Evolutionary conservation across 2,797 vertebrate genomes (phyloP), one percentile per base, ranked within the genome.

Genomic region (Gouania willdenowi): DNA sequence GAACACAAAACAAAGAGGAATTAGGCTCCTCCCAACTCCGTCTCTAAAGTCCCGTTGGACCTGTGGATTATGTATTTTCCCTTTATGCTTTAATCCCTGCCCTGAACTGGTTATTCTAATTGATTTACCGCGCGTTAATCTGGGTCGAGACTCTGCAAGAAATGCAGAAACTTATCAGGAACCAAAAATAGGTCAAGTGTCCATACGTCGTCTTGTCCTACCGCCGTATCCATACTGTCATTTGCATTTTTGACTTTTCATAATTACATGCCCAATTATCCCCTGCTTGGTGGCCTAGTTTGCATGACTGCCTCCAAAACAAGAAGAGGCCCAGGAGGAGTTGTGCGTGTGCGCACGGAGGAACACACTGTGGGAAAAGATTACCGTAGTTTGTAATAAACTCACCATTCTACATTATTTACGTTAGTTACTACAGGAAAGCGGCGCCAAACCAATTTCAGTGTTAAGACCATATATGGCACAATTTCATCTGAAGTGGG

Each of bases 231-330:
- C 57, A 52, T 71, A 47, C 48, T 59, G 50, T 80, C 27, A 87
- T 87, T 89, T 84, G 82, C 83, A 84, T 88, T 71, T 87, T 64
- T 79, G 75, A 87, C 80, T 86, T 88, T 75, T 85, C 70, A 77
- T 85, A 76, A 88, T 84, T 73, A 77, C 65, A 54, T 60, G 59
- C 59, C 73, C 76, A 85, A 84, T 87, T 84, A 86, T 79, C 61
- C 69, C 46, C 32, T 34, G 81, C 77, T 77, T 69, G 76, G 74
- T 83, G 84, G 62, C 87, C 85, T 71, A 68, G 66, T 85, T 90
- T 70, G 76, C 70, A 74, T 79, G 76, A 43, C 45, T 77, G 69
- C 41, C 28, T 42, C 30, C 53, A 35, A 47, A 69, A 56, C n/a
- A 41, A 47, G 31, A 5, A 14, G 31, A 56, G 50, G 41, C 18